These are phyloP conservation scores for Yponomeuta plumbellus DNA, from an alignment of 2,888 invertebrate species.

Conservation along the genomic window DNA sequence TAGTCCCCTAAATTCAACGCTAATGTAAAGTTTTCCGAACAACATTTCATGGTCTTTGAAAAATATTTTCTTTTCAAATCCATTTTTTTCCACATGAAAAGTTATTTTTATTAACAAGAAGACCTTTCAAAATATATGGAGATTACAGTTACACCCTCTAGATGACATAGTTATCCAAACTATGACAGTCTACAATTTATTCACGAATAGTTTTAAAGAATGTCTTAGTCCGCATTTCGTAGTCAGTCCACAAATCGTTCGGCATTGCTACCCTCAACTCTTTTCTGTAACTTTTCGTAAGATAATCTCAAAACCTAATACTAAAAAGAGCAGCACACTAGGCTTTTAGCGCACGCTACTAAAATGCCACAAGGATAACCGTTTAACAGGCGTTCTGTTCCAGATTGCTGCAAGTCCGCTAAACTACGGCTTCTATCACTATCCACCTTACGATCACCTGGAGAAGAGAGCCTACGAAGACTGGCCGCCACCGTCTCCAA, in stretches of 20 bases:
- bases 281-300: not conserved
- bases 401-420: conserved; percentile 83
- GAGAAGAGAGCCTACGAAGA: conserved; percentile 59
- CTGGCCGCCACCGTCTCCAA: conserved; percentile 47
- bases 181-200: too few relatives aligned
- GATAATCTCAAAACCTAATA: conserved; percentile 9
- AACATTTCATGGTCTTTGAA: too few relatives aligned
- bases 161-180: too few relatives aligned
- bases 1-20: too few relatives aligned
- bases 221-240: too few relatives aligned
- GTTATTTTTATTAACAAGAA: too few relatives aligned
- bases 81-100: too few relatives aligned
- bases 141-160: too few relatives aligned
- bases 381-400: conserved; percentile 71
- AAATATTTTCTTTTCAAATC: too few relatives aligned
- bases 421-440: conserved; percentile 85
- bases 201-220: not conserved
- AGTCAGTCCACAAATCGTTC: not conserved
- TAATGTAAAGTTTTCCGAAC: too few relatives aligned
- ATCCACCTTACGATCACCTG: conserved; percentile 65
- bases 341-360: conserved; percentile 52
- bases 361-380: conserved; percentile 52
- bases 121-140: too few relatives aligned
- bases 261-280: not conserved
- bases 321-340: conserved; percentile 26